Percentiles rank a stretch among this genome's conserved stretches.
Evolutionary conservation across 2,888 invertebrate species (phyloP).

Genomic region (Dryobota labecula): DNA sequence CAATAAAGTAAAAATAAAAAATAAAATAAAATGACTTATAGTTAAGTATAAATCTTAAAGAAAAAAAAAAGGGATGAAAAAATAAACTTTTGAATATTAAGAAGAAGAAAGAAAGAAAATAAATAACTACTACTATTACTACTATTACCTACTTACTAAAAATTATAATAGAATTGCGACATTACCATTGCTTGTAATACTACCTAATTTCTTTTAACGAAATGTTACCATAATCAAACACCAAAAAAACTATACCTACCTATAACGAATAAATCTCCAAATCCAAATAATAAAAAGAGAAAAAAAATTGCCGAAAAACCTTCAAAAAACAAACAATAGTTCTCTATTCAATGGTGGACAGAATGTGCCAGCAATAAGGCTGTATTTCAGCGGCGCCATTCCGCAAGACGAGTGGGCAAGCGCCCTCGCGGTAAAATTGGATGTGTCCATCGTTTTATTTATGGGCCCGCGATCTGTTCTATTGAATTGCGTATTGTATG

Average conservation of each 20-base stretch:
- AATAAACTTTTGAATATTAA: too few relatives aligned
- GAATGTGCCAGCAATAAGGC: conserved; percentile 60
- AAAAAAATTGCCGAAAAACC: conserved; percentile 18
- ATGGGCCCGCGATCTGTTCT: conserved; percentile 69
- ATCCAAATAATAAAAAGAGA: conserved; percentile 31
- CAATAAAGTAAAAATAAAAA: too few relatives aligned
- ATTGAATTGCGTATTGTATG: conserved; percentile 67
- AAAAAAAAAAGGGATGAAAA: too few relatives aligned
- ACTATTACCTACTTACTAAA: not conserved
- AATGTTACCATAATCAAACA: not conserved
- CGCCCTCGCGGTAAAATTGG: conserved; percentile 73
- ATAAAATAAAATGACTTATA: too few relatives aligned
- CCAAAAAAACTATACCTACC: not conserved
- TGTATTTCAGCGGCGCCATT: conserved; percentile 68
- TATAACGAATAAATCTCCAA: conserved; percentile 32
- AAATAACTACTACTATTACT: too few relatives aligned
- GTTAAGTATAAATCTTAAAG: too few relatives aligned
- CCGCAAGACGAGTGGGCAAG: conserved; percentile 69
- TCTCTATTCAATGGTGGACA: conserved; percentile 51
- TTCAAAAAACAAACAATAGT: conserved; percentile 43
- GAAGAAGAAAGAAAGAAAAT: too few relatives aligned
- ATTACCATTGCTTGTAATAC: not conserved
- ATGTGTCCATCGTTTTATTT: conserved; percentile 77
- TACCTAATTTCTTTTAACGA: not conserved
- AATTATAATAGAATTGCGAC: not conserved